phyloP scores from a whole-genome alignment of 2,797 vertebrate genomes.

The Okamejei kenojei region DNA sequence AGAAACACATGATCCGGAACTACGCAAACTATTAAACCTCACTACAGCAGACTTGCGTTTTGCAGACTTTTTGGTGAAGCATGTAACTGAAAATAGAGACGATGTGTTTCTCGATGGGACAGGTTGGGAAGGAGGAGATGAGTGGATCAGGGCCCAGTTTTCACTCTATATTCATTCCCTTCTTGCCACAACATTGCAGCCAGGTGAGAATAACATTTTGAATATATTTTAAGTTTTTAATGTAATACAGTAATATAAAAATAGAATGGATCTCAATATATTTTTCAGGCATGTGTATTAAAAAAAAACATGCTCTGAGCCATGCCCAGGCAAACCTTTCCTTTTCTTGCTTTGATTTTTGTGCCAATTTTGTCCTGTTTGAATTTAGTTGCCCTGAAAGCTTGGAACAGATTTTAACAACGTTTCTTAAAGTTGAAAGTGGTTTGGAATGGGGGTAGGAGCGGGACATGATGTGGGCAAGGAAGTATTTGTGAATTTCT shows the following conservation, averaged over 20 bases:
- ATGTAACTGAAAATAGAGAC: slow-evolving; percentile 88
- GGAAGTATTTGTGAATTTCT: too few species aligned
- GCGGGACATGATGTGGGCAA: too few species aligned
- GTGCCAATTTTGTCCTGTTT: background rate
- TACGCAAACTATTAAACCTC: slow-evolving; percentile 74
- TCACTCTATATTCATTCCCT: slow-evolving; percentile 80
- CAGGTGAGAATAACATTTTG: slow-evolving; percentile 57
- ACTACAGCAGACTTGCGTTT: slow-evolving; percentile 93
- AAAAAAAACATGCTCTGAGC: background rate
- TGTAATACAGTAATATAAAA: background rate
- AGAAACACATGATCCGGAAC: slow-evolving; percentile 84
- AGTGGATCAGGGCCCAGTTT: slow-evolving; percentile 96
- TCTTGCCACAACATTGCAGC: slow-evolving; percentile 76
- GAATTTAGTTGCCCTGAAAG: background rate
- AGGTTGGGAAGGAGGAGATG: slow-evolving; percentile 95
- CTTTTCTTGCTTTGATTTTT: background rate
- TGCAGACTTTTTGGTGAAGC: slow-evolving; percentile 84
- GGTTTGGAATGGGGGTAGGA: too few species aligned
- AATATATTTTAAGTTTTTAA: background rate
- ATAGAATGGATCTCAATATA: background rate
- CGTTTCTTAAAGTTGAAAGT: too few species aligned
- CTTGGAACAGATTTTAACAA: background rate
- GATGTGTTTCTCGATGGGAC: slow-evolving; percentile 95
- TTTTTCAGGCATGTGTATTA: too few species aligned
- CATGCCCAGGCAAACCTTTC: background rate